Percentiles rank a stretch among this genome's conserved stretches.
Conservation (phyloP, 2,797 vertebrate genomes). For the Gallinago stenura region DNA sequence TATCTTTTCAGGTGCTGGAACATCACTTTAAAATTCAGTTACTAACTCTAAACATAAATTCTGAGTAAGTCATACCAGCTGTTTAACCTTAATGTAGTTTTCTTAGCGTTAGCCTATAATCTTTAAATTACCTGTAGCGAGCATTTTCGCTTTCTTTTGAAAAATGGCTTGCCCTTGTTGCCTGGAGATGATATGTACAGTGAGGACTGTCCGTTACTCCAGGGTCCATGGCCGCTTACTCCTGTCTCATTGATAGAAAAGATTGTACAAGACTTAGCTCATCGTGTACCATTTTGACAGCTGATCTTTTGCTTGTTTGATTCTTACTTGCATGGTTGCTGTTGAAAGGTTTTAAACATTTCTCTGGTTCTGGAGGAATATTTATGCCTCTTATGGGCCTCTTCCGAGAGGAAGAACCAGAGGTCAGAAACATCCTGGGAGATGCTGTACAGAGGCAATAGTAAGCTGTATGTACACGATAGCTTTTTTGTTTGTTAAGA, state of each 20-base stretch:
- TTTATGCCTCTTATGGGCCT: slow-evolving; percentile 68
- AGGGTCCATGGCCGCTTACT: neutral
- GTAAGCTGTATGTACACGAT: neutral
- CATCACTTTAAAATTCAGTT: neutral
- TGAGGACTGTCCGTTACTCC: neutral
- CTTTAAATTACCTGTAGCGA: neutral
- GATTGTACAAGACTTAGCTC: neutral
- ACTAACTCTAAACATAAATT: neutral
- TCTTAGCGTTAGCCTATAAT: neutral
- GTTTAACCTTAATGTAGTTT: slow-evolving; percentile 1
- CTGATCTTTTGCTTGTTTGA: slow-evolving; percentile 68
- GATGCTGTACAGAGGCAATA: slow-evolving; percentile 11
- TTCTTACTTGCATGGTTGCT: slow-evolving; percentile 60
- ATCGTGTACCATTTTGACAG: slow-evolving; percentile 18
- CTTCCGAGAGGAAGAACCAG: slow-evolving; percentile 30
- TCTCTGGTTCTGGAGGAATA: slow-evolving; percentile 51
- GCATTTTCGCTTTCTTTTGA: neutral
- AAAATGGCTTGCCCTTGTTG: neutral
- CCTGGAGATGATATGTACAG: neutral
- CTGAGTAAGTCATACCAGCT: neutral
- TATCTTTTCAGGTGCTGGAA: neutral
- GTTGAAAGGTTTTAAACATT: slow-evolving; percentile 66
- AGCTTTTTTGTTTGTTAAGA: neutral
- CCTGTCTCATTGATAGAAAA: neutral
- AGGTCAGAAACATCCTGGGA: slow-evolving; percentile 41